These are phyloP conservation scores for Galaxea fascicularis DNA, from an alignment of 92 coral and sea anemone genomes.

Conservation along the genomic window DNA sequence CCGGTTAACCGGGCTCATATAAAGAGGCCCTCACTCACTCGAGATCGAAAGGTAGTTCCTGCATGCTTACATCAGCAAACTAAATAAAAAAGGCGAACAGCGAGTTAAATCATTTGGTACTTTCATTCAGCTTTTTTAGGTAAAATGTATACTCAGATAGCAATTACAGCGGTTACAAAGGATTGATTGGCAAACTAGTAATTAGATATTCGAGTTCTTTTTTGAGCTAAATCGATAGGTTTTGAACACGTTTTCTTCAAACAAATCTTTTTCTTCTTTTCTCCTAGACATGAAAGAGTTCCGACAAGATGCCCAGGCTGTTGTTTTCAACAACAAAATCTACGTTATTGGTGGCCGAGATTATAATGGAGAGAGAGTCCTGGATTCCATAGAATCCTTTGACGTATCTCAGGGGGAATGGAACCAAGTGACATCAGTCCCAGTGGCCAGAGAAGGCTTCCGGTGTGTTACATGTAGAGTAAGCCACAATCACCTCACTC, in stretches of 20 bases:
- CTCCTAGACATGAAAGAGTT: slow-evolving; percentile 71
- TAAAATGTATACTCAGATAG: too few relatives aligned
- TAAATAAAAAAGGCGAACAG: too few relatives aligned
- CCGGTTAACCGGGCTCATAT: too few relatives aligned
- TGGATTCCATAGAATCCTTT: slow-evolving; percentile 80
- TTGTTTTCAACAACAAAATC: slow-evolving; percentile 53
- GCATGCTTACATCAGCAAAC: too few relatives aligned
- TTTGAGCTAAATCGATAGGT: not conserved
- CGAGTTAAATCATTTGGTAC: too few relatives aligned
- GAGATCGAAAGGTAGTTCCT: too few relatives aligned
- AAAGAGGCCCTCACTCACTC: too few relatives aligned
- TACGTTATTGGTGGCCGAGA: slow-evolving; percentile 90
- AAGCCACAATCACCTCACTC: slow-evolving; percentile 56
- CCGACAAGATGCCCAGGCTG: slow-evolving; percentile 93
- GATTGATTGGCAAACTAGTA: too few relatives aligned
- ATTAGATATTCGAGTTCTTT: too few relatives aligned
- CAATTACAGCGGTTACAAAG: too few relatives aligned
- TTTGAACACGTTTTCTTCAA: not conserved
- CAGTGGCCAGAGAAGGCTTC: slow-evolving; percentile 74
- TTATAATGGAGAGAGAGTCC: slow-evolving; percentile 66
- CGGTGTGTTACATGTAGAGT: slow-evolving; percentile 57
- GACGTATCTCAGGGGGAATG: slow-evolving; percentile 69
- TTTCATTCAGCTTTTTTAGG: too few relatives aligned
- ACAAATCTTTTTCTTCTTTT: not conserved
- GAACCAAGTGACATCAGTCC: slow-evolving; percentile 63